Conservation (phyloP, 2,888 invertebrate genomes). For the Synergus umbraculus region DNA sequence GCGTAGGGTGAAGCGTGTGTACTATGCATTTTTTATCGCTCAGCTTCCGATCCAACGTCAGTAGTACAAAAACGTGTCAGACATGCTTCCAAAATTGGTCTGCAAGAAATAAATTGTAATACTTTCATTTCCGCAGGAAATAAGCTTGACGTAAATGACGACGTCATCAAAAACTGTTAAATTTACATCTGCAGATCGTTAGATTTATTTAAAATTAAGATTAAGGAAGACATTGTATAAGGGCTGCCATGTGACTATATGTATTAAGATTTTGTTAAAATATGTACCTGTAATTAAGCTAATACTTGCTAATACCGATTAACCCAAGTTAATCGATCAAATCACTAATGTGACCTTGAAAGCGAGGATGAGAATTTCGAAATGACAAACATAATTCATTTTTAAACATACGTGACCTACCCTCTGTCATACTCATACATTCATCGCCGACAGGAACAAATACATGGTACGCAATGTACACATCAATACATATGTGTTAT, state of each 20-base stretch:
- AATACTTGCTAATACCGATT: too few relatives aligned
- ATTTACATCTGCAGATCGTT: too few relatives aligned
- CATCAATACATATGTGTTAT: not conserved
- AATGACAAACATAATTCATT: constrained; percentile 13
- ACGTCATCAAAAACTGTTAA: too few relatives aligned
- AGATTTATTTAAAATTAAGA: too few relatives aligned
- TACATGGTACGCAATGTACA: not conserved
- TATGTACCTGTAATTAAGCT: too few relatives aligned
- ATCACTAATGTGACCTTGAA: constrained; percentile 17
- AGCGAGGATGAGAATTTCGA: constrained; percentile 10
- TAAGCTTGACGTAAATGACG: not conserved
- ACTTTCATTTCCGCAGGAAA: constrained; percentile 2
- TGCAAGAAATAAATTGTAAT: not conserved
- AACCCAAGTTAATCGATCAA: not conserved
- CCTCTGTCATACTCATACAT: constrained; percentile 1
- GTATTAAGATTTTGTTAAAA: too few relatives aligned
- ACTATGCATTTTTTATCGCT: constrained; percentile 31
- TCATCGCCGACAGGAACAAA: constrained; percentile 18
- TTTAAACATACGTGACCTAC: constrained; percentile 31
- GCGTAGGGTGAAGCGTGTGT: not conserved
- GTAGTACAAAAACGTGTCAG: constrained; percentile 26
- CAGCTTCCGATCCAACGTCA: constrained; percentile 27
- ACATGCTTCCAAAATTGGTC: constrained; percentile 13
- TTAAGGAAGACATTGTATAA: too few relatives aligned
- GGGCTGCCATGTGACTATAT: too few relatives aligned